Evolutionary conservation across 1,140 invertebrate genomes (phyloP), one percentile per base, ranked within the genome.

Genomic region (Apis laboriosa): DNA sequence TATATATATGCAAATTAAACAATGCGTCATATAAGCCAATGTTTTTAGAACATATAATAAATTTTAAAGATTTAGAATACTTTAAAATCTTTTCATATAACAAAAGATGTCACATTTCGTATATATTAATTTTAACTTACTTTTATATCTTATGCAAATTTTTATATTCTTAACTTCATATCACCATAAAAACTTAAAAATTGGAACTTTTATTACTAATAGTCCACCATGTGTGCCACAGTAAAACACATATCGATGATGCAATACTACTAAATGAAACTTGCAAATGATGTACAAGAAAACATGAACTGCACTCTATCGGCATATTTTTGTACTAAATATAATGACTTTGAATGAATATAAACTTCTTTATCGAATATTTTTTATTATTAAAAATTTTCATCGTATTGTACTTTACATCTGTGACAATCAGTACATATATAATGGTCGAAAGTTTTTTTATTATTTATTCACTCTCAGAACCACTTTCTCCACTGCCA

Each of bases 381-480:
- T n/a, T 63, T 56, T 73, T 64, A 28, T 80, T 75, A 66, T 64
- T 74, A 64, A 73, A 68, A 71, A 71, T 17, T 17, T 78, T 49
- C 9, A n/a, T 24, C 43, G 17, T 28, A 49, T 28, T 24, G 24
- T 64, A 19, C 3, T 72, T 55, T 64, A 72, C 43, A 71, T 71
- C 24, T 64, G 24, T 24, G 55, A 79, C 9, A 74, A 55, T 55
- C 53, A 66, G 49, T 74, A 75, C 67, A 64, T 80, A 75, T 80
- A 56, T 21, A 80, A 80, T 24, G 51, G 15, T 72, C 1, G 21
- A 72, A 72, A 9, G 12, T 56, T 66, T 72, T 12, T 7, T 72
- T 55, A 43, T 28, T 43, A 68, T 86, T 92, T 81, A 94, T 79
- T 94, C 92, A 75, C 93, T 94, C 13, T 93, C 93, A 0, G 93